Base-by-base conservation (phyloP, 2,888 invertebrate genomes). In the Mechanitis messenoides region DNA sequence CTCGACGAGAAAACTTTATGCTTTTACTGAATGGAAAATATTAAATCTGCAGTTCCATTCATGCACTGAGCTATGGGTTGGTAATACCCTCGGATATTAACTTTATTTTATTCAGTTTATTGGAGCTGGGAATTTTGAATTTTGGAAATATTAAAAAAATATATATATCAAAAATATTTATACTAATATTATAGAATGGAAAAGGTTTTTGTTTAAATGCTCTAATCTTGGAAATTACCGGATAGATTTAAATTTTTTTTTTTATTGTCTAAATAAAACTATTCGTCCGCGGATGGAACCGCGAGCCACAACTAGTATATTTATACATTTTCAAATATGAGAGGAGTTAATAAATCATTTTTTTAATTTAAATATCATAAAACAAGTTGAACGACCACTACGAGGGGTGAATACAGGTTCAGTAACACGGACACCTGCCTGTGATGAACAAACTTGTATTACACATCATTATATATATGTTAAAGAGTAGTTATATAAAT, bases 1-100 rank as follows among this genome's bases (percentile, higher is more conserved):
- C 71, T 70, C 70, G 72, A 63, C 66, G 68, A 60, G 63, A 66
- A 60, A 69, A 75, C 68, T 72, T 73, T 70, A 70, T 68, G 69
- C 69, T 63, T 66, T 66, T 67, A 66, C 66, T 70, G 67, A 61
- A 65, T 66, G 65, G 71, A 68, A 72, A 69, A 72, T 70, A 72
- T 72, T 71, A 71, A 72, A 72, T 71, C 67, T 67, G 66, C 63
- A 58, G 64, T 65, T 67, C 66, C 69, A 69, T 64, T 61, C 58
- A 56, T 61, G 55, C 58, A 57, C 60, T 58, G 46, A 62, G 55
- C 57, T 64, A 61, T 61, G 59, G 57, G 55, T 60, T 53, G 53
- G 60, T 63, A 63, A 63, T 63, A 55, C 60, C 50, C 28, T 55
- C 45, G 62, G 45, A 56, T 59, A 56, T 53, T 50, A 42, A 54